Percentiles rank a stretch among this genome's conserved stretches.
These are phyloP conservation scores for Terrapene triunguis DNA, from an alignment of 2,113 vertebrate species.

Conservation along the genomic window DNA sequence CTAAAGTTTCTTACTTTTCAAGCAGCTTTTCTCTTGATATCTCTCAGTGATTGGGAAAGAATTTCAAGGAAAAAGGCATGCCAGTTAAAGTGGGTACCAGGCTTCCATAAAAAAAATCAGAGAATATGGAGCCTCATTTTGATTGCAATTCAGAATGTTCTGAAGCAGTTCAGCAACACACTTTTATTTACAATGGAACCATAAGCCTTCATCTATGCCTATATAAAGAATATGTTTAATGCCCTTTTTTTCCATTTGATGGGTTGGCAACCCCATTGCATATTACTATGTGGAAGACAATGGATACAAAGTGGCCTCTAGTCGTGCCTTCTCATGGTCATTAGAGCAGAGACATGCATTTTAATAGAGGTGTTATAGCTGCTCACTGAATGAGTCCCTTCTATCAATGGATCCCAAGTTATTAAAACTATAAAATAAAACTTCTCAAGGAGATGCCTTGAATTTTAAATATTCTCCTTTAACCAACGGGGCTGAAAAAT, in stretches of 20 bases:
- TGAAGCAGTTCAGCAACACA: neutral
- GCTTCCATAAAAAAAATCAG: neutral
- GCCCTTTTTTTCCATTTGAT: neutral
- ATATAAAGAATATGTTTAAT: neutral
- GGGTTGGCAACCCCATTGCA: neutral
- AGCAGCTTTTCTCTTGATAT: neutral
- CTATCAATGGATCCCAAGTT: neutral
- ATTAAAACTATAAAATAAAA: neutral
- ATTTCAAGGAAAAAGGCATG: accelerated
- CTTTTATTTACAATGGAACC: accelerated
- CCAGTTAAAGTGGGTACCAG: neutral
- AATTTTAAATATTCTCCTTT: constrained; percentile 38
- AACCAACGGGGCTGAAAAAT: constrained; percentile 17
- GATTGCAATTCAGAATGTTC: neutral
- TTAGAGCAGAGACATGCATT: neutral
- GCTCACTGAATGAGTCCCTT: neutral
- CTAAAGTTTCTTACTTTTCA: neutral
- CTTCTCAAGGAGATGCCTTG: neutral
- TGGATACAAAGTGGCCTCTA: neutral
- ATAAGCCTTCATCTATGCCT: neutral
- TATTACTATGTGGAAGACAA: neutral
- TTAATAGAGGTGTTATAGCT: neutral
- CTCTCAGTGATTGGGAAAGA: neutral
- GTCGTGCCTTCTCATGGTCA: neutral
- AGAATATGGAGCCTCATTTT: neutral